A percentile compares a stretch with the other conserved stretches of the same genome.
These are phyloP conservation scores for Bagarius yarrelli DNA, from an alignment of 2,113 vertebrate genomes.

Conservation along the genomic window DNA sequence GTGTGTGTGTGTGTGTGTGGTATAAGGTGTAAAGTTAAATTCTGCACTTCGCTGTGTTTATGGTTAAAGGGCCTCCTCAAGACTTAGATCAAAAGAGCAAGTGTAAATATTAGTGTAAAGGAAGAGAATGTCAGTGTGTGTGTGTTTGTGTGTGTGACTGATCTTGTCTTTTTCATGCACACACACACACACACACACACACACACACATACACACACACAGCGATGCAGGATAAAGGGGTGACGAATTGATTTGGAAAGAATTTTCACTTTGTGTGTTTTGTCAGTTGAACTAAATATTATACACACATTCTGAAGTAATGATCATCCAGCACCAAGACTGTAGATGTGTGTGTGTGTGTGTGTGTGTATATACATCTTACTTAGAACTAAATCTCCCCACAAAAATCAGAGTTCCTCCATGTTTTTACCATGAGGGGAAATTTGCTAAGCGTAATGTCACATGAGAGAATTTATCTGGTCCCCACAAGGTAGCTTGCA, in stretches of 20 bases:
- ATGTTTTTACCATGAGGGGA: neutral
- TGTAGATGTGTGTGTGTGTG: neutral
- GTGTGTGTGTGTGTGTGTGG: constrained; percentile 19
- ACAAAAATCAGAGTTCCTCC: neutral
- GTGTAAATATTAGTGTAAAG: constrained; percentile 48
- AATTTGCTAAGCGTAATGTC: neutral
- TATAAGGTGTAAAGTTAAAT: constrained; percentile 35
- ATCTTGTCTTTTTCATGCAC: constrained; percentile 21
- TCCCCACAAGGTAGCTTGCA: neutral
- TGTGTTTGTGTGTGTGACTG: constrained; percentile 13
- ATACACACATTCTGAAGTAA: constrained; percentile 59
- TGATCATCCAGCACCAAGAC: constrained; percentile 48
- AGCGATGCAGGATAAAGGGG: constrained; percentile 30
- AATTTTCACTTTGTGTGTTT: constrained; percentile 48
- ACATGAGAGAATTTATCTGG: neutral
- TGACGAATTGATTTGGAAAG: constrained; percentile 42
- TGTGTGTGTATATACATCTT: neutral
- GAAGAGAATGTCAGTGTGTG: constrained; percentile 22
- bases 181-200: no score
- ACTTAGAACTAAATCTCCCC: neutral
- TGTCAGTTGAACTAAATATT: constrained; percentile 64
- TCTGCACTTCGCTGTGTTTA: constrained; percentile 45
- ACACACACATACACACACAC: neutral
- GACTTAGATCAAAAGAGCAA: constrained; percentile 39
- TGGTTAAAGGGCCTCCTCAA: constrained; percentile 24